Conservation (phyloP, 2,797 vertebrate genomes). For the Hemitrygon akajei region DNA sequence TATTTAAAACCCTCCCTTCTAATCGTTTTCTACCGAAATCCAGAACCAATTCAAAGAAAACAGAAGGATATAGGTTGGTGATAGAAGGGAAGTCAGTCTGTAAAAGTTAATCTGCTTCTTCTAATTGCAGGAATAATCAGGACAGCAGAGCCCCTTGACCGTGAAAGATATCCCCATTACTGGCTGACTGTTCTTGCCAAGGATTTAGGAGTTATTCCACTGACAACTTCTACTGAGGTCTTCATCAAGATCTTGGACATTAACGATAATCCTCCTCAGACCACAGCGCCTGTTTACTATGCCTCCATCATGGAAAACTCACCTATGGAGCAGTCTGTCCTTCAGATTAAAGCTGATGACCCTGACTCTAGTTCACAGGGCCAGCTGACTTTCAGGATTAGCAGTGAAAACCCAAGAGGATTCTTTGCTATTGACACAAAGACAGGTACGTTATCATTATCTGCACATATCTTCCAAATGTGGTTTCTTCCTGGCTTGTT, state of each 20-base stretch:
- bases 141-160: slow-evolving; percentile 67
- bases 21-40: background rate
- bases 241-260: slow-evolving; percentile 81
- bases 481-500: background rate
- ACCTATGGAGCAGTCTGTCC: slow-evolving; percentile 61
- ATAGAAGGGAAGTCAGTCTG: background rate
- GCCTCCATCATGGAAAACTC: slow-evolving; percentile 74
- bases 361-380: slow-evolving; percentile 72
- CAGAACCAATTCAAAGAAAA: background rate
- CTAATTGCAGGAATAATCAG: slow-evolving; percentile 70
- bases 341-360: slow-evolving; percentile 74
- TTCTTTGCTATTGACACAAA: slow-evolving; percentile 69
- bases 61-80: too few species aligned
- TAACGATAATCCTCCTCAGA: slow-evolving; percentile 85
- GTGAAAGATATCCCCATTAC: slow-evolving; percentile 71
- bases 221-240: slow-evolving; percentile 77
- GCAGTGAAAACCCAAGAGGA: slow-evolving; percentile 69
- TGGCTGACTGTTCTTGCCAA: slow-evolving; percentile 83
- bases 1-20: too few species aligned
- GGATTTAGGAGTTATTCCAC: slow-evolving; percentile 75
- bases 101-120: slow-evolving; percentile 18
- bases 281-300: slow-evolving; percentile 81
- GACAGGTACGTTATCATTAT: slow-evolving; percentile 67
- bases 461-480: background rate
- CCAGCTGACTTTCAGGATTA: slow-evolving; percentile 74